Percentiles rank a stretch among this genome's conserved stretches.
phyloP scores from a whole-genome alignment of 2,113 vertebrate species.

The Syrrhaptes paradoxus region DNA sequence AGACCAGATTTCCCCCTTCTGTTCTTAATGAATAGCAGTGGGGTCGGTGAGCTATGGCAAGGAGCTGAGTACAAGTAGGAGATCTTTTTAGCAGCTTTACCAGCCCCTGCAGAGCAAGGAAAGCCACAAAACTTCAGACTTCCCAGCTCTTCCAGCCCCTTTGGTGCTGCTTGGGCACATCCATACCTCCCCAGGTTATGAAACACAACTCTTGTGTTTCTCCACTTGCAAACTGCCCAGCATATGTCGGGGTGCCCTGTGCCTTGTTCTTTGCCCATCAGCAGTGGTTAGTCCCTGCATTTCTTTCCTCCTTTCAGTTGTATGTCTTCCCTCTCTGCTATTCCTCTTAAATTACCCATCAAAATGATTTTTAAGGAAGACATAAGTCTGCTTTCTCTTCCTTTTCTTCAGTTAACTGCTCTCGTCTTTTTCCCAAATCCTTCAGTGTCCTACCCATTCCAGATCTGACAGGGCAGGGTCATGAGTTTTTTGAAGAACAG shows the following conservation, averaged over 20 bases:
- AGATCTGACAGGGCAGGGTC: neutral
- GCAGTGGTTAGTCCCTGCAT: rapidly evolving
- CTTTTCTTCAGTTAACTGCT: neutral
- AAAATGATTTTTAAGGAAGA: neutral
- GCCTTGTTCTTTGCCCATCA: neutral
- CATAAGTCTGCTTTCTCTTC: neutral
- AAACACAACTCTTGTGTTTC: neutral
- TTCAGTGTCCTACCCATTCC: neutral
- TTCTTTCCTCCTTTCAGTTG: neutral
- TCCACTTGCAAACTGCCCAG: neutral
- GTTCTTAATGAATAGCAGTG: neutral
- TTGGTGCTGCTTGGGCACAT: neutral
- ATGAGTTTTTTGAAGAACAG: neutral
- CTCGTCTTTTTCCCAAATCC: neutral
- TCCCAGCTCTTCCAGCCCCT: neutral
- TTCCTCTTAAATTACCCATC: neutral
- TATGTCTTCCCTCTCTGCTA: neutral
- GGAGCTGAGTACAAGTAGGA: neutral
- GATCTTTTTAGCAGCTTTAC: neutral
- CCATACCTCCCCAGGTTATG: neutral
- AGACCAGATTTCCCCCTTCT: neutral
- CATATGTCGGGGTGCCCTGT: rapidly evolving
- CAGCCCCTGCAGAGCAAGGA: neutral
- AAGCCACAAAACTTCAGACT: neutral
- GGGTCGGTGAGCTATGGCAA: neutral